Conservation (phyloP, 2,797 vertebrate genomes). For the Coluber constrictor region DNA sequence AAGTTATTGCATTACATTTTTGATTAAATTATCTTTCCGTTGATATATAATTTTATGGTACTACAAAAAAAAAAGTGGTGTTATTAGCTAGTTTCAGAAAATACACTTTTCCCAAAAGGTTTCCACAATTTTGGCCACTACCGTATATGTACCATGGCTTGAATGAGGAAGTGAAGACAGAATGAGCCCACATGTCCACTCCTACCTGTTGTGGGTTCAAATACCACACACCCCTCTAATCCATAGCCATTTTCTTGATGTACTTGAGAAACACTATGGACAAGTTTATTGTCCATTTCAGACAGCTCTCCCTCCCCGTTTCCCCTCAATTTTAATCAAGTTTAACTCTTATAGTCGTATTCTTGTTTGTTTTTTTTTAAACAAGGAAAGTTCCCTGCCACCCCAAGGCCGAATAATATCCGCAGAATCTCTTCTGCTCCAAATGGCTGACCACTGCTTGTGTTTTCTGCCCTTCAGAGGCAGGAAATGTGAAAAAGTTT, state of each 20-base stretch:
- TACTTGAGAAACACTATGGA: background rate
- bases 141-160: background rate
- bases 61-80: no score
- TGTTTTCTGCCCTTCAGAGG: background rate
- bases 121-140: no score
- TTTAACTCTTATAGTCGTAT: background rate
- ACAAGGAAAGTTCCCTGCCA: background rate
- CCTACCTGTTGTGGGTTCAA: background rate
- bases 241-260: background rate
- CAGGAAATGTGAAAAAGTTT: background rate
- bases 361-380: background rate
- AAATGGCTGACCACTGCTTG: background rate
- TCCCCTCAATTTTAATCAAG: background rate
- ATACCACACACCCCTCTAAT: background rate
- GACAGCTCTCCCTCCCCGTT: background rate
- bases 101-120: no score
- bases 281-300: background rate
- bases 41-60: no score
- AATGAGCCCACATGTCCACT: background rate
- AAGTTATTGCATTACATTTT: no score
- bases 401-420: background rate
- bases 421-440: background rate
- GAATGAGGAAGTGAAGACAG: background rate
- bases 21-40: no score
- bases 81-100: no score